Evolutionary conservation across 2,113 vertebrate species (phyloP), one percentile per base, ranked within the genome.

Genomic region (Spea multiplicata): DNA sequence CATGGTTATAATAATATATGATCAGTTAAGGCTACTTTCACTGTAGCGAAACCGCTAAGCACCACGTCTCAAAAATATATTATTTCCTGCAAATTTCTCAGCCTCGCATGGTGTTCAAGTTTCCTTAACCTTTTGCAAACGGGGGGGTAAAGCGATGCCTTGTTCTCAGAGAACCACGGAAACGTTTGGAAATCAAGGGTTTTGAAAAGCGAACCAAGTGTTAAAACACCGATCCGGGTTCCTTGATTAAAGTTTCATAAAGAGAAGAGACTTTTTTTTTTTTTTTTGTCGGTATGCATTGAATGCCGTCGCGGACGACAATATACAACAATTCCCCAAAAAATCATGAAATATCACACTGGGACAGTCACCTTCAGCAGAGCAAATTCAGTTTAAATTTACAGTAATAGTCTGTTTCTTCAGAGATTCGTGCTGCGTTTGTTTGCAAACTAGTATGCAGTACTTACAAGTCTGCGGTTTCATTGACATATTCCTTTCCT

Each of bases 391-490:
- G 83, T 86, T 87, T 90, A 82, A 91, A 92, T 89, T 87, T 89
- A 87, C 89, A 84, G 86, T 90, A 89, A 92, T 89, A 90, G 88
- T 91, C 88, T 90, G 81, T 14, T 85, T 80, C 88, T 92, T 77
- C 0, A 83, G 81, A 86, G 86, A 82, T 57, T 50, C 92, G 89
- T 91, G 92, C 92, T 93, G 92, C 85, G 92, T 91, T 91, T 93
- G 92, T 92, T 93, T 93, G 92, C 92, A 92, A 92, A 92, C 90
- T 89, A 83, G 87, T 85, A 88, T 83, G 87, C 90, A 84, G 88
- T 88, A 91, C 89, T 93, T 92, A 93, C 89, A 92, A 89, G 89
- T 91, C 87, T 86, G 91, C 90, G 91, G 92, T 91, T 93, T 92
- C 93, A 93, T 93, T 92, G 92, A 93, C 91, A 73, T 88, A 88